Evolutionary conservation across 2,888 invertebrate species (phyloP).

Genomic region (Helicoverpa assulta): DNA sequence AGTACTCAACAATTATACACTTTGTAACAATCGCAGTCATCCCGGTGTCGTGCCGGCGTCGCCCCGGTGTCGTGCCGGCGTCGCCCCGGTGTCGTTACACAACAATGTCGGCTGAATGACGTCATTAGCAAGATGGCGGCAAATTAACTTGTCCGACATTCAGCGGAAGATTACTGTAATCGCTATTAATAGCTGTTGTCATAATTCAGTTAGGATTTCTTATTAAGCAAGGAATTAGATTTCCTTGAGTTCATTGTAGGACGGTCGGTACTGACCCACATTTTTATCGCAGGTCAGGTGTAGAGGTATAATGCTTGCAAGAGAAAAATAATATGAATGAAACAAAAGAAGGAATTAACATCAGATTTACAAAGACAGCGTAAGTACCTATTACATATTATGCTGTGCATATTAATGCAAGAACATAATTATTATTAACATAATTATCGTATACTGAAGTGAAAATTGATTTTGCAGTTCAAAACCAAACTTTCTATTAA

Average conservation of each 20-base stretch:
- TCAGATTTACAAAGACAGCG: no score
- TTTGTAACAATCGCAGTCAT: conserved; percentile 21
- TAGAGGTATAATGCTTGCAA: background rate
- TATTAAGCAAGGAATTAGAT: background rate
- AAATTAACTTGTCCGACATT: conserved; percentile 63
- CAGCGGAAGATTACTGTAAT: conserved; percentile 59
- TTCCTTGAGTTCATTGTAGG: background rate
- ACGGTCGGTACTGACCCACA: background rate
- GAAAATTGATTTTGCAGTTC: no score
- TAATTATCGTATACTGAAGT: no score
- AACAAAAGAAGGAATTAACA: no score
- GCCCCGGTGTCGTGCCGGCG: conserved; percentile 4
- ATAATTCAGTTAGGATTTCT: conserved; percentile 46
- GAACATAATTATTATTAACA: no score
- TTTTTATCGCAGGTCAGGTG: background rate
- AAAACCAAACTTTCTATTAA: no score
- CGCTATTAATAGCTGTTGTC: conserved; percentile 46
- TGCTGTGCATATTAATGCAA: no score
- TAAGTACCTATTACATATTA: no score
- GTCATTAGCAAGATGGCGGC: conserved; percentile 63
- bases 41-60: background rate
- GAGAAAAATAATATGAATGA: no score
- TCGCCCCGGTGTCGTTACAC: conserved; percentile 35
- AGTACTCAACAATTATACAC: conserved; percentile 1
- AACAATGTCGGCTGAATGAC: conserved; percentile 57